Evolutionary conservation across 2,113 vertebrate genomes (phyloP).

Genomic region (Osmerus eperlanus): DNA sequence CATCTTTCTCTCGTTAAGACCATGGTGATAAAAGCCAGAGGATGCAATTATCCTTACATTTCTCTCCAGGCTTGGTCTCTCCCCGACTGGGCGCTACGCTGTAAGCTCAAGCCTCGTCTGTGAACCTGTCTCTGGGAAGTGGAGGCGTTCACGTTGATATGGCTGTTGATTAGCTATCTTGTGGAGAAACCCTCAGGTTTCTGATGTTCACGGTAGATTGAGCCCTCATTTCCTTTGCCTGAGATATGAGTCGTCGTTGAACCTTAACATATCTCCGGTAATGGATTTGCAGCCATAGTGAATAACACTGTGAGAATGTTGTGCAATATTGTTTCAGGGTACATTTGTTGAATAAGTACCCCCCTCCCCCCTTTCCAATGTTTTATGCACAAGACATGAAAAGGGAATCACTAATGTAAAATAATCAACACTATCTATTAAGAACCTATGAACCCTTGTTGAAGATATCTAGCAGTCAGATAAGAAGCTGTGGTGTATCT

Average conservation of each 20-base stretch:
- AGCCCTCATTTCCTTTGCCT: not conserved
- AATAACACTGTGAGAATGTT: not conserved
- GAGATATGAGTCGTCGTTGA: not conserved
- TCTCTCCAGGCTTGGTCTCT: slow-evolving; percentile 9
- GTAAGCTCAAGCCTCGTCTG: not conserved
- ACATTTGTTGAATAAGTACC: not conserved
- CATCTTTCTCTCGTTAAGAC: slow-evolving; percentile 51
- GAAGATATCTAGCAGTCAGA: no score
- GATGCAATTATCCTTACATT: slow-evolving; percentile 64
- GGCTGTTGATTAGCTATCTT: no score
- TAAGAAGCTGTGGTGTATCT: not conserved
- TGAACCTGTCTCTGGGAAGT: no score
- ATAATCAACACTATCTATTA: no score
- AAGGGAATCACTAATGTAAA: no score
- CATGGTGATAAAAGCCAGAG: slow-evolving; percentile 64
- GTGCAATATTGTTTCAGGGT: not conserved
- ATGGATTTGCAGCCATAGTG: slow-evolving; percentile 1
- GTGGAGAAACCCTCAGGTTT: no score
- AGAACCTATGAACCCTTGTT: no score
- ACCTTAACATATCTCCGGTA: not conserved
- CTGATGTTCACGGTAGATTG: no score
- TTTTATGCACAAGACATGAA: no score
- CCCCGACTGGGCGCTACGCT: not conserved
- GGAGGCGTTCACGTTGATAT: no score
- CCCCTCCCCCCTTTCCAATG: no score